Evolutionary conservation across 2,888 invertebrate species (phyloP), one percentile per base, ranked within the genome.

Genomic region (Exephanes ischioxanthus): DNA sequence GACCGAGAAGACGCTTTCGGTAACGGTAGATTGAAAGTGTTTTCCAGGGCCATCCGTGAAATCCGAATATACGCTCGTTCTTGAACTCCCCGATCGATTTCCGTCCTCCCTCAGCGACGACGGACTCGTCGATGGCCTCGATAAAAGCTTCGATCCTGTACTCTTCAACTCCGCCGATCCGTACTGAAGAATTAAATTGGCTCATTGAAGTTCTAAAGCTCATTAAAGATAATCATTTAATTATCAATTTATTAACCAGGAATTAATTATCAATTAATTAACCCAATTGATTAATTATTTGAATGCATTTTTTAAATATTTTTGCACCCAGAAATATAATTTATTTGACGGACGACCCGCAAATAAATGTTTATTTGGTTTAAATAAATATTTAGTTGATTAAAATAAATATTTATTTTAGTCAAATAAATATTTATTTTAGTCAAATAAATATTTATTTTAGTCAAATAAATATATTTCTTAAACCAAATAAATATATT

Each of bases 21-120:
- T 85, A 77, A 85, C 85, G 51, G 86, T 87, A 68, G 88, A 86
- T 85, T 83, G 84, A 71, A 79, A 85, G 73, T 86, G 63, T 58
- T 87, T 79, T 48, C 81, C 72, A 37, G 84, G 41, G n/a, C 85
- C 89, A 72, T 91, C 90, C 53, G 78, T 85, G 66, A 63, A 78
- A 63, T 90, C 90, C 61, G 86, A 33, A 19, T 83, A 68, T 80
- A 80, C 78, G 61, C 51, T 82, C 22, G 85, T 71, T 48, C 53
- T 70, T 67, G 87, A 84, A 84, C 75, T 73, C 86, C 87, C 89
- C 82, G 63, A 70, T 86, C 77, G 90, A 79, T 84, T 86, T 83
- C 26, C 75, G 22, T 61, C 80, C 61, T 87, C 86, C 81, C 83
- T 72, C 66, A 48, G 84, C 0, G 72, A 53, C 16, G 67, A 77